phyloP scores from a whole-genome alignment of 2,113 vertebrate species.

The Gnathochromis pfefferi region DNA sequence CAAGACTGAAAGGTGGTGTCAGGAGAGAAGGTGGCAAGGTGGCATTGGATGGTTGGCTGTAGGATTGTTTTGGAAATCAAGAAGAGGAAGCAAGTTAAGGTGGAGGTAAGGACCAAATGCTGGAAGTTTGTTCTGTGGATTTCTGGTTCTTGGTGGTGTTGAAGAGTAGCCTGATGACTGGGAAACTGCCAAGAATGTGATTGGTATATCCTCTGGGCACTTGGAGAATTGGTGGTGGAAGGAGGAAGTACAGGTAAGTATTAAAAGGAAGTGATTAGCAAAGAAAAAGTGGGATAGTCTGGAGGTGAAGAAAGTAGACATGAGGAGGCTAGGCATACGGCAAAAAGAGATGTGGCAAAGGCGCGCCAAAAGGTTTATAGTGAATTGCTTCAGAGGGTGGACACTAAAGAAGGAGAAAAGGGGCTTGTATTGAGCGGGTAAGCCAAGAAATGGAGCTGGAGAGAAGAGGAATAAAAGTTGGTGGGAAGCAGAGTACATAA shows the following conservation, averaged over 20 bases:
- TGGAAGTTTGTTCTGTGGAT: background rate
- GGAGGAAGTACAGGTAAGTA: background rate
- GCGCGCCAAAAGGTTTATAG: background rate
- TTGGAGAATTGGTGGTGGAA: background rate
- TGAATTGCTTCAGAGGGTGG: background rate
- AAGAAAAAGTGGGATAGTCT: background rate
- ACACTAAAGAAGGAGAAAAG: background rate
- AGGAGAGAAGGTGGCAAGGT: background rate
- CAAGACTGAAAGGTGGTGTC: background rate
- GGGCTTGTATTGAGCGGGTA: rapidly evolving
- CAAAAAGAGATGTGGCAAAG: background rate
- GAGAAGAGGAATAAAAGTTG: background rate
- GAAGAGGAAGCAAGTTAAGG: background rate
- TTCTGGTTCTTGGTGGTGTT: background rate
- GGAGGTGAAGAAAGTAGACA: background rate
- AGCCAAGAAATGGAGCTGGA: background rate
- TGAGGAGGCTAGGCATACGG: background rate
- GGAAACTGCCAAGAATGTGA: background rate
- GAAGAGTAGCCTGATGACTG: background rate
- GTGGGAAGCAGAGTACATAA: background rate
- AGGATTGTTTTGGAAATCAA: background rate
- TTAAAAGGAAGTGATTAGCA: background rate
- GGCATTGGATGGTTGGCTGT: background rate
- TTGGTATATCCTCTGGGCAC: background rate
- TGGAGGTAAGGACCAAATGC: background rate